A percentile compares a stretch with the other conserved stretches of the same genome.
Evolutionary conservation across 1,140 invertebrate species (phyloP).

Genomic region (Mamestra configurata): DNA sequence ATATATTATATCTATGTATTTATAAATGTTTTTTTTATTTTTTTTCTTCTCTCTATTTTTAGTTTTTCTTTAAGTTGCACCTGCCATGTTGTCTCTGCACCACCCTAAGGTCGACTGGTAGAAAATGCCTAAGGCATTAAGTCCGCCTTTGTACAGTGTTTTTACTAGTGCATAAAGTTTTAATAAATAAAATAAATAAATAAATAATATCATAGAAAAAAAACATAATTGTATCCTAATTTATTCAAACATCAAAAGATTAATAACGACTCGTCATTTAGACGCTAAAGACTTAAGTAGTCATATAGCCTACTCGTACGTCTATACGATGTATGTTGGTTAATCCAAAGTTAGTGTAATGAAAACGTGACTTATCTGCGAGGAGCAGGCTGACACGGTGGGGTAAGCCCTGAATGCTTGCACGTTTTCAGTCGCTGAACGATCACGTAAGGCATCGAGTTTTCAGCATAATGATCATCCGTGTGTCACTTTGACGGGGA

Average conservation of each 20-base stretch:
- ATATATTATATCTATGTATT: too few relatives aligned
- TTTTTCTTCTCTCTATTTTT: too few relatives aligned
- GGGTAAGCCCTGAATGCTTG: constrained; percentile 57
- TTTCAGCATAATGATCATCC: constrained; percentile 39
- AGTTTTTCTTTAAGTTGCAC: too few relatives aligned
- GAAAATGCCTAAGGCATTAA: too few relatives aligned
- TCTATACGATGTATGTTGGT: constrained; percentile 50
- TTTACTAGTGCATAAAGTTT: too few relatives aligned
- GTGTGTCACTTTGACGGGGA: constrained; percentile 23
- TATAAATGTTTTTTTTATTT: too few relatives aligned
- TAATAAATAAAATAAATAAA: too few relatives aligned
- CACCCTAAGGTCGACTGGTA: too few relatives aligned
- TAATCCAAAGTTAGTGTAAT: constrained; percentile 68
- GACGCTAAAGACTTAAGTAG: constrained; percentile 5
- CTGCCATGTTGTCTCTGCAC: too few relatives aligned
- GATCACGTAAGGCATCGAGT: constrained; percentile 51
- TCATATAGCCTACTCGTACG: constrained; percentile 15
- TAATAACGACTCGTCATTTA: background rate
- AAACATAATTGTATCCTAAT: too few relatives aligned
- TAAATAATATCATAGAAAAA: too few relatives aligned
- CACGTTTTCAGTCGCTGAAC: constrained; percentile 56
- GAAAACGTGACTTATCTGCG: constrained; percentile 71
- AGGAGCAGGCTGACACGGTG: constrained; percentile 59
- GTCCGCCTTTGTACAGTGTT: too few relatives aligned
- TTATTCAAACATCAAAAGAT: background rate